Percentiles rank a stretch among this genome's conserved stretches.
Conservation (phyloP, 2,797 vertebrate genomes). For the Catamblyrhynchus diadema region DNA sequence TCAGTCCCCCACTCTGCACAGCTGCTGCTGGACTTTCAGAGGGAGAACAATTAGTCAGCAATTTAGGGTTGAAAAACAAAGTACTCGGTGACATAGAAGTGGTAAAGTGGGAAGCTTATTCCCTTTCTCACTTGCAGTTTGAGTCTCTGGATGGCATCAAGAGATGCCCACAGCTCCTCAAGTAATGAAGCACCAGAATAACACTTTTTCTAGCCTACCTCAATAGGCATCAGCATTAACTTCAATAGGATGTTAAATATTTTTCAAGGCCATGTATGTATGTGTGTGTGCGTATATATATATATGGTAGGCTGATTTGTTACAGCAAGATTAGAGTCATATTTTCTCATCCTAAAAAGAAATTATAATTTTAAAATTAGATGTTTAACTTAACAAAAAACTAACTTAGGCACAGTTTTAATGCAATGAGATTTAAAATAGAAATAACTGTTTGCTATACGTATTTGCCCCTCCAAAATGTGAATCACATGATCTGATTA, state of each 20-base stretch:
- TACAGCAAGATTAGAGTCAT: not conserved
- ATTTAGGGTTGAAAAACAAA: not conserved
- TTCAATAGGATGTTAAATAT: not conserved
- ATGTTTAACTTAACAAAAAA: not conserved
- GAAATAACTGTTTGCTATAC: not conserved
- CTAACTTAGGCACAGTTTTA: not conserved
- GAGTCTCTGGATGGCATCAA: not conserved
- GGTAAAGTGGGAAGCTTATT: not conserved
- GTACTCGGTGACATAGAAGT: not conserved
- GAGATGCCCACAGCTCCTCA: not conserved
- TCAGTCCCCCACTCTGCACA: not conserved
- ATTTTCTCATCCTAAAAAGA: not conserved
- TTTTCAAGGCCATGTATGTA: not conserved
- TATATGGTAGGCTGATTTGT: not conserved
- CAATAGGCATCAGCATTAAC: not conserved
- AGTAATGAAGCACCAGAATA: not conserved
- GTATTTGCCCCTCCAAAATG: not conserved
- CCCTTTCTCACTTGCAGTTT: not conserved
- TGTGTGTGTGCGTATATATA: fast-evolving
- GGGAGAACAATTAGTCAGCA: not conserved
- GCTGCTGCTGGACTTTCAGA: not conserved
- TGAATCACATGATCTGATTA: not conserved
- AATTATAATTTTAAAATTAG: not conserved
- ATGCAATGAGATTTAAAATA: not conserved
- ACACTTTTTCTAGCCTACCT: not conserved